Percentiles rank a stretch among this genome's conserved stretches.
Conservation (phyloP, 2,113 vertebrate species). For the Nycticryphes semicollaris region DNA sequence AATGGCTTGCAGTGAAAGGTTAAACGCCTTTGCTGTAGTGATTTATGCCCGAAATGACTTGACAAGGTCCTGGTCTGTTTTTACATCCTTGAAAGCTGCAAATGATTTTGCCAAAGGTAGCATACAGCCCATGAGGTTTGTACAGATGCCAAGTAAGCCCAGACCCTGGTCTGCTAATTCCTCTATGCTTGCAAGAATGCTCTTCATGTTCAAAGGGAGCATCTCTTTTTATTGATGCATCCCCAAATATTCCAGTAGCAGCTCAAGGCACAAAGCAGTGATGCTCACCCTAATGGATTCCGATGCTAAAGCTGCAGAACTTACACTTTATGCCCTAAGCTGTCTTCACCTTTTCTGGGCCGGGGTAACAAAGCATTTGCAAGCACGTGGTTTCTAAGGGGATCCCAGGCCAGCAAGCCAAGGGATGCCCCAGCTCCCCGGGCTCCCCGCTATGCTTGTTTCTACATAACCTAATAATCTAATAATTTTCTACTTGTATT, state of each 20-base stretch:
- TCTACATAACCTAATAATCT: too few relatives aligned
- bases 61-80: background rate
- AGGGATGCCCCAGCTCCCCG: too few relatives aligned
- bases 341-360: background rate
- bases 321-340: background rate
- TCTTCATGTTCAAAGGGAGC: background rate
- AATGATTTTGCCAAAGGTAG: background rate
- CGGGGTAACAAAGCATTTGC: background rate
- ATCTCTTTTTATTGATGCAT: background rate
- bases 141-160: too few relatives aligned
- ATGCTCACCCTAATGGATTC: rapidly evolving
- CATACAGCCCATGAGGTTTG: rapidly evolving
- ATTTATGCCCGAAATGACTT: background rate
- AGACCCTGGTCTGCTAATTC: background rate
- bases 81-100: rapidly evolving
- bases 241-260: background rate
- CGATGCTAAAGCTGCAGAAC: background rate
- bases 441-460: too few relatives aligned
- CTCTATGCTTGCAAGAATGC: background rate
- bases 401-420: background rate
- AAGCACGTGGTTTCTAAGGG: background rate
- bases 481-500: background rate
- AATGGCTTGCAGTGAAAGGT: rapidly evolving
- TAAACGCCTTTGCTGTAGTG: background rate
- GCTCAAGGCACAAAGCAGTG: rapidly evolving